Conservation (phyloP, 1,140 invertebrate genomes). For the Drosophila erecta region DNA sequence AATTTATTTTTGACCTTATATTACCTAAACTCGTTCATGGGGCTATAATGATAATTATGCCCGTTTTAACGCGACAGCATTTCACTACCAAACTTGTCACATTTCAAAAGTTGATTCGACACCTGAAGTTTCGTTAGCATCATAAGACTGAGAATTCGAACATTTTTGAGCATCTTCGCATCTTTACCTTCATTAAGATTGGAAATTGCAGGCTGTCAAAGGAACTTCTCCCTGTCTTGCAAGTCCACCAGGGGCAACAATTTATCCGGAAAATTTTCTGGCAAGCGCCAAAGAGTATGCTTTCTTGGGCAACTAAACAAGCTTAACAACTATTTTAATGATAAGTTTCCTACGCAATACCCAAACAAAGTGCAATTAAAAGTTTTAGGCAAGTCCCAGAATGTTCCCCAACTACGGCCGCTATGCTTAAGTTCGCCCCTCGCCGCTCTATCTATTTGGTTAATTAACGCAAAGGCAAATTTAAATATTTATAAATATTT, state of each 20-base stretch:
- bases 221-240: not conserved
- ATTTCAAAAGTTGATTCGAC: not conserved
- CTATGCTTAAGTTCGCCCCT: not conserved
- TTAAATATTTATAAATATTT: constrained; percentile 46
- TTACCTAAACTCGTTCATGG: not conserved
- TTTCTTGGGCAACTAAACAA: constrained; percentile 44
- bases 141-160: not conserved
- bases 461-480: constrained; percentile 48
- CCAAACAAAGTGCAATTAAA: constrained; percentile 68
- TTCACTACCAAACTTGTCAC: not conserved
- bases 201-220: constrained; percentile 18
- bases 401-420: constrained; percentile 32
- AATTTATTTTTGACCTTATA: not conserved
- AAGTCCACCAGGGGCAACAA: constrained; percentile 21
- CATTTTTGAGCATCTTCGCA: not conserved
- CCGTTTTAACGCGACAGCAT: too few species aligned
- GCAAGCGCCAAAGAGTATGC: constrained; percentile 37
- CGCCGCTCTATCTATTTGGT: constrained; percentile 19
- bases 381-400: constrained; percentile 49
- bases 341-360: constrained; percentile 54
- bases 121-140: not conserved
- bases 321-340: constrained; percentile 64
- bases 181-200: constrained; percentile 36
- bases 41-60: too few species aligned
- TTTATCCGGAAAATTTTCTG: constrained; percentile 39